Evolutionary conservation across 1,140 invertebrate species (phyloP), one percentile per base, ranked within the genome.

Genomic region (Whitmania pigra): DNA sequence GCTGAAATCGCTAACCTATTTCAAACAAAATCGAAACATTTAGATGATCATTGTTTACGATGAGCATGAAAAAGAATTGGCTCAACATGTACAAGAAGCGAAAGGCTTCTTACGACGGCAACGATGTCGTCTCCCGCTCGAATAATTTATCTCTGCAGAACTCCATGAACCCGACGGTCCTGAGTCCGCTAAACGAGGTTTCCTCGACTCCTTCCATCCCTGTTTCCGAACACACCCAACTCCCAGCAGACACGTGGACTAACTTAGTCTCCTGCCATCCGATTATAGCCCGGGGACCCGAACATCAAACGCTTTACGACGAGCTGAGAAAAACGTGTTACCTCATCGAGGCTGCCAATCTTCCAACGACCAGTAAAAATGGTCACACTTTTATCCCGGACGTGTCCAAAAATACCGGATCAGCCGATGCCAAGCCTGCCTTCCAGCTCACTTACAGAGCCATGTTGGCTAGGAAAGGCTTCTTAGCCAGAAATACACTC

Each of bases 401-500:
- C 29, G 29, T 63, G 22, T 22, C 29, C 57, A 25, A 31, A 25
- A 63, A 63, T 63, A 15, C 57, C 11, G 29, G 22, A 67, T 36
- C 57, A 22, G 71, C 49, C 55, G 36, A 53, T 69, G 53, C 31
- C 54, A 54, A 49, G 15, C 43, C 43, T 0, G 66, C 31, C 36
- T 69, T 70, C 31, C 72, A 49, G 29, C 55, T 53, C 20, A 73
- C 72, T 25, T 73, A 73, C 54, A 43, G 68, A 60, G 68, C 67
- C 7, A 53, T 73, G 31, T 55, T 73, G 67, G 72, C 72, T 25
- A 68, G 54, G 67, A 70, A 68, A 70, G 72, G 72, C 53, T 73
- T 68, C 54, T 67, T 73, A 43, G 72, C 69, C 9, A 25, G 72
- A 43, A 69, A 73, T 29, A 73, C 57, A 20, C 55, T 73, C n/a